These are phyloP conservation scores for Arrhopalites spinosus DNA, from an alignment of 2,888 invertebrate species.

Conservation along the genomic window DNA sequence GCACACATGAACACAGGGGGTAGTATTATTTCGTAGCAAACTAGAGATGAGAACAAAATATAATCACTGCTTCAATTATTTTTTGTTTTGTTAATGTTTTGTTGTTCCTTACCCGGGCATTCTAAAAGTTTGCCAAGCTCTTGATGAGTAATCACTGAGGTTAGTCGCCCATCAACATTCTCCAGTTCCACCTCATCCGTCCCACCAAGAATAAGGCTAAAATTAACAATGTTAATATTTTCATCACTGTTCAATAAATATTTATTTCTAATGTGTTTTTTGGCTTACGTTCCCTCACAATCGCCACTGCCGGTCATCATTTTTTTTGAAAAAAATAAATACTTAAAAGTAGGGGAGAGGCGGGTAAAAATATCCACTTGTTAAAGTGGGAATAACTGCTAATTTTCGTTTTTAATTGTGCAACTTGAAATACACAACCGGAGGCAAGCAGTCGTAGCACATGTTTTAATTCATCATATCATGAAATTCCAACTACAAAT, in stretches of 20 bases:
- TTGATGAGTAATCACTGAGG: not conserved
- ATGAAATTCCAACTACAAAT: no score
- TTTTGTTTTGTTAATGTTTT: no score
- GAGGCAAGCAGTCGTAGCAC: no score
- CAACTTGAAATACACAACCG: no score
- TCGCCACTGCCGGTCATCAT: not conserved
- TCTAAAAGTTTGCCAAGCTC: slow-evolving; percentile 34
- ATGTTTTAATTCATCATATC: no score
- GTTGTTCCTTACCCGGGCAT: slow-evolving; percentile 35
- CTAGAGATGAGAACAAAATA: not conserved
- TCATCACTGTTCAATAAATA: not conserved
- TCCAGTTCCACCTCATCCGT: not conserved
- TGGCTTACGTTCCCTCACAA: not conserved
- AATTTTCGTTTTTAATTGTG: no score
- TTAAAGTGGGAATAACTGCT: no score
- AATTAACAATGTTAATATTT: not conserved
- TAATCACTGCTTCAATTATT: no score
- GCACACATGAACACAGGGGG: slow-evolving; percentile 45
- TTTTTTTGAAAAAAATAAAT: no score
- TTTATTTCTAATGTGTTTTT: not conserved
- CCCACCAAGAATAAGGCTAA: not conserved
- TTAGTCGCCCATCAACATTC: not conserved
- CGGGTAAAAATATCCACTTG: no score
- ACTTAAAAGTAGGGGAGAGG: no score
- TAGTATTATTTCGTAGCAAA: slow-evolving; percentile 44